These are phyloP conservation scores for Setophaga kirtlandii DNA, from an alignment of 2,113 vertebrate genomes.

Conservation along the genomic window DNA sequence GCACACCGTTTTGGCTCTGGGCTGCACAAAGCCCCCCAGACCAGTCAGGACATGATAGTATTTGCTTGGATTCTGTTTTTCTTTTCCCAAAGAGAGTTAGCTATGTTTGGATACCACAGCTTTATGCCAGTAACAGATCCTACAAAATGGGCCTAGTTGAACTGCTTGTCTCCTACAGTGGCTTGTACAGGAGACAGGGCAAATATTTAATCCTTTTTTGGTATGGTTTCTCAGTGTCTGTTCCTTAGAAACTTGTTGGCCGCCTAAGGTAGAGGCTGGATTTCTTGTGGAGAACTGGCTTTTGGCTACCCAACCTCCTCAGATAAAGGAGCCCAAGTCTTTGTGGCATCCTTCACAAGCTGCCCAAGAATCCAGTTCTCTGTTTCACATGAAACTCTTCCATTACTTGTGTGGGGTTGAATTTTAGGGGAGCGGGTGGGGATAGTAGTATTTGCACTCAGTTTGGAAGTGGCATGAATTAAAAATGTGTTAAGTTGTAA, in stretches of 20 bases:
- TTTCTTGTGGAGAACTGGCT: not conserved
- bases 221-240: not conserved
- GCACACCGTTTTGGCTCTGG: not conserved
- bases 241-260: not conserved
- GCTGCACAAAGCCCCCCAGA: accelerated
- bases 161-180: not conserved
- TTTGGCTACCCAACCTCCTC: not conserved
- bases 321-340: not conserved
- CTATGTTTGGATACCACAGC: not conserved
- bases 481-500: conserved; percentile 72
- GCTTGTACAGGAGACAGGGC: not conserved
- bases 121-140: not conserved
- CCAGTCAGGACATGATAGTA: not conserved
- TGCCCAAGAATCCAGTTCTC: not conserved
- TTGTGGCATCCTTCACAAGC: not conserved
- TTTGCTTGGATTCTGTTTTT: accelerated
- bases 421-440: not conserved
- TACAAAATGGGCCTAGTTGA: not conserved
- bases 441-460: conserved; percentile 36
- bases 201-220: not conserved
- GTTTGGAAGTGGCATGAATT: conserved; percentile 61
- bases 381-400: not conserved
- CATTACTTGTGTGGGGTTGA: not conserved
- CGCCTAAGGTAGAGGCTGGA: not conserved
- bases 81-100: not conserved